Percentiles rank a stretch among this genome's conserved stretches.
phyloP scores from a whole-genome alignment of 2,888 invertebrate genomes.

The Hedya salicella region DNA sequence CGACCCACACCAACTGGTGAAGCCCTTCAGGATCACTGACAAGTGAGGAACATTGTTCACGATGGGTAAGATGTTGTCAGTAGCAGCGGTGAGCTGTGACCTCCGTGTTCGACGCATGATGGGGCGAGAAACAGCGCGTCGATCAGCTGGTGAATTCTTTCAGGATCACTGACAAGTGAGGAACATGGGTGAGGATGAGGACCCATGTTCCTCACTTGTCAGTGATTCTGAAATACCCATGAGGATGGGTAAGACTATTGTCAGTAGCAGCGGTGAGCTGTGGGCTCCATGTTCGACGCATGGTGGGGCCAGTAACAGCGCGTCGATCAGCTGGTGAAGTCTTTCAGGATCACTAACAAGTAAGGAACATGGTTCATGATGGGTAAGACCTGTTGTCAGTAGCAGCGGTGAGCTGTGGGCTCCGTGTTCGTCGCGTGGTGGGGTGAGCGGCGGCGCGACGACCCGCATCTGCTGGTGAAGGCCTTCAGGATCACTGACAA shows the following conservation, averaged over 20 bases:
- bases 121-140: conserved; percentile 72
- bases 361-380: conserved; percentile 39
- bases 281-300: conserved; percentile 70
- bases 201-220: no score
- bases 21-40: conserved; percentile 64
- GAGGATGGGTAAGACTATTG: no score
- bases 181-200: neutral
- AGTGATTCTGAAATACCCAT: no score
- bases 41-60: conserved; percentile 51
- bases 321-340: conserved; percentile 64
- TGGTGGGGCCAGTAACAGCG: conserved; percentile 78
- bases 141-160: conserved; percentile 67
- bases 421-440: no score
- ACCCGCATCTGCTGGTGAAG: conserved; percentile 56
- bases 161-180: conserved; percentile 61
- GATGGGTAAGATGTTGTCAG: conserved; percentile 62
- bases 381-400: conserved; percentile 65
- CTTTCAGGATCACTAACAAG: conserved; percentile 66
- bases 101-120: no score
- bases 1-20: conserved; percentile 60
- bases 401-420: no score
- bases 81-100: no score
- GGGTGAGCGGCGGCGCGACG: conserved; percentile 70
- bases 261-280: conserved; percentile 58
- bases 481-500: conserved; percentile 66